Percentiles rank a stretch among this genome's conserved stretches.
Conservation (phyloP, 1,140 invertebrate genomes). For the Ceratina calcarata region DNA sequence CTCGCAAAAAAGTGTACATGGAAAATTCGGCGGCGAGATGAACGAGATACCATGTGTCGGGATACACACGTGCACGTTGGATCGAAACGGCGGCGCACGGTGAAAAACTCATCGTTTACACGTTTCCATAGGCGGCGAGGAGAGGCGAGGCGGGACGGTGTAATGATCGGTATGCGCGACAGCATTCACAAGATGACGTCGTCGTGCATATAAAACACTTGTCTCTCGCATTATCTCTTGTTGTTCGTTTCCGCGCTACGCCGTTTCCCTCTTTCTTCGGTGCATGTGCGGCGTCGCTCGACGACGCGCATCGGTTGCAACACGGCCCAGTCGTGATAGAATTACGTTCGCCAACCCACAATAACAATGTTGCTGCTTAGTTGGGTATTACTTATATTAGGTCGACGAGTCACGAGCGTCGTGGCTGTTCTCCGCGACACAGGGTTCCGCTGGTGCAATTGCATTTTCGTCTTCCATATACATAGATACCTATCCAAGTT, state of each 20-base stretch:
- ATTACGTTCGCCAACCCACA: conserved; percentile 45
- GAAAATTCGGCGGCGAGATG: conserved; percentile 1
- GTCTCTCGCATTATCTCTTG: conserved; percentile 18
- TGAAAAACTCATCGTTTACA: conserved; percentile 46
- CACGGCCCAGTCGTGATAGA: conserved; percentile 14
- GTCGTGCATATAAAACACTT: conserved; percentile 51
- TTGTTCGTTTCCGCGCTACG: conserved; percentile 30
- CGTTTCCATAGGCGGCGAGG: conserved; percentile 17
- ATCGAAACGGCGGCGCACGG: neutral
- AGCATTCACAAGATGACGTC: conserved; percentile 3
- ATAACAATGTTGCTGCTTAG: conserved; percentile 42
- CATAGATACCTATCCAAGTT: neutral
- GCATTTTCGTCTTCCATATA: conserved; percentile 15
- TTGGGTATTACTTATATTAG: conserved; percentile 31
- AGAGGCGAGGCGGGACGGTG: no score
- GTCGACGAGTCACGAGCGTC: neutral
- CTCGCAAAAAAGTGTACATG: no score
- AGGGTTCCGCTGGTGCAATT: neutral
- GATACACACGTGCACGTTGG: no score
- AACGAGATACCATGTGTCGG: neutral
- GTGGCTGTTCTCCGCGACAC: no score
- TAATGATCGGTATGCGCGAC: conserved; percentile 51
- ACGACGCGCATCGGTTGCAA: conserved; percentile 30
- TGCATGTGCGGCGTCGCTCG: neutral
- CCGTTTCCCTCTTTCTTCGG: neutral